Base-by-base conservation (phyloP, 2,797 vertebrate genomes). In the Brachymystax lenok region DNA sequence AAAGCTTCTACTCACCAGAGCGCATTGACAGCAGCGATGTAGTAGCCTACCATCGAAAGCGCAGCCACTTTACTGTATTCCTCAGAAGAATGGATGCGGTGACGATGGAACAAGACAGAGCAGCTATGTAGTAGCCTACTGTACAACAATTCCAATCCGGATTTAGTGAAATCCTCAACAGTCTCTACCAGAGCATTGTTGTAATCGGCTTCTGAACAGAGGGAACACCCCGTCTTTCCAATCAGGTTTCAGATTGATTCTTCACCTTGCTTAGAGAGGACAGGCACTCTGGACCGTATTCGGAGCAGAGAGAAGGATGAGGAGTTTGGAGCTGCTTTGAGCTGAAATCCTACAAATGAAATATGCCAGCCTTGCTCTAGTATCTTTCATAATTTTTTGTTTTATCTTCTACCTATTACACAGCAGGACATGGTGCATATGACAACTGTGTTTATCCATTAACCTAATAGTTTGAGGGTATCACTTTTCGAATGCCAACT, bases 101-200 rank as follows among this genome's bases (percentile, higher is more conserved):
- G 61, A 77, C n/a, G 50, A 17, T 71, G 71, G 59, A 61, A 5
- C 59, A n/a, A 64, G 66, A 75, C 68, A 16, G 28, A 30, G 69
- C 73, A 21, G 70, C 73, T 63, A 19, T 40, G 67, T 30, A 40
- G 33, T n/a, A 21, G 30, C 33, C 10, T 24, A 12, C 67, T 69
- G 69, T 69, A 74, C 74, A 63, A 28, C 64, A 33, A 69, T 35
- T 69, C 7, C 79, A 73, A 73, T 61, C 74, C 52, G 74, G 79
- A 76, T 80, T 76, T 80, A 80, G 35, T 69, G 16, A 73, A 73
- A 73, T 80, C 74, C 74, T 63, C 30, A 64, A 54, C 50, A 46
- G 33, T 46, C 33, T 59, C 46, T 28, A 66, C 76, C 63, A 64
- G 28, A 79, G 69, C 68, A 61, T 52, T 63, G 73, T 64, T 54